Conservation (phyloP, 2,888 invertebrate genomes). For the Protonemura montana region DNA sequence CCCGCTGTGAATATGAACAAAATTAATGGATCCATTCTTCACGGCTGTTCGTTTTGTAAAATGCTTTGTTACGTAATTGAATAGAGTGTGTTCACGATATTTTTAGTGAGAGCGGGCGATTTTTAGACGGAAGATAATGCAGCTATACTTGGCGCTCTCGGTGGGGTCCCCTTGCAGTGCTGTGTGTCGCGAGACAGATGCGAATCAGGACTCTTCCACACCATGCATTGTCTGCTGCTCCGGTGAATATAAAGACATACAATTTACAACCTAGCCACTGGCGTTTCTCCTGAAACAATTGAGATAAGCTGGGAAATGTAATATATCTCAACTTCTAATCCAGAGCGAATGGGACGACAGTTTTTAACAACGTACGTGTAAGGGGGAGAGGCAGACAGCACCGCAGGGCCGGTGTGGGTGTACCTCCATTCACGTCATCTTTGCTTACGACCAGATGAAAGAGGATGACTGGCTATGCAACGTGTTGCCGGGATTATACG, state of each 20-base stretch:
- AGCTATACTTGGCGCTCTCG: not conserved
- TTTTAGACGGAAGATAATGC: slow-evolving; percentile 16
- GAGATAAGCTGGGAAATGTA: not conserved
- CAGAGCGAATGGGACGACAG: not conserved
- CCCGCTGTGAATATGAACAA: slow-evolving; percentile 42
- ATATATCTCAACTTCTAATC: slow-evolving; percentile 12
- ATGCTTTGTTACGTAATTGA: slow-evolving; percentile 44
- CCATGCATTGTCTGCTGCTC: not conserved
- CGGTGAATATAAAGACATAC: slow-evolving; percentile 7
- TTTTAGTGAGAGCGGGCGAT: slow-evolving; percentile 31
- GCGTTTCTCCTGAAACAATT: not conserved
- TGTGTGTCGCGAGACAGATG: not conserved
- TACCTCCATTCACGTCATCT: not conserved
- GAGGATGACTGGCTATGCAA: not conserved
- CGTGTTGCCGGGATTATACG: slow-evolving; percentile 27
- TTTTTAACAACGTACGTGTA: not conserved
- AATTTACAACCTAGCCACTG: not conserved
- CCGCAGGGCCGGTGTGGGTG: not conserved
- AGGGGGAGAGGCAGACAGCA: not conserved
- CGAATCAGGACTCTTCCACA: not conserved
- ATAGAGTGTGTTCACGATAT: slow-evolving; percentile 42
- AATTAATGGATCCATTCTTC: slow-evolving; percentile 46
- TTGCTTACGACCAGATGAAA: slow-evolving; percentile 24
- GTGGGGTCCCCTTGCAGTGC: not conserved
- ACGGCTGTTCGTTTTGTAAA: slow-evolving; percentile 40